Percentiles rank a stretch among this genome's conserved stretches.
Evolutionary conservation across 2,113 vertebrate species (phyloP).

Genomic region (Meriones unguiculatus): DNA sequence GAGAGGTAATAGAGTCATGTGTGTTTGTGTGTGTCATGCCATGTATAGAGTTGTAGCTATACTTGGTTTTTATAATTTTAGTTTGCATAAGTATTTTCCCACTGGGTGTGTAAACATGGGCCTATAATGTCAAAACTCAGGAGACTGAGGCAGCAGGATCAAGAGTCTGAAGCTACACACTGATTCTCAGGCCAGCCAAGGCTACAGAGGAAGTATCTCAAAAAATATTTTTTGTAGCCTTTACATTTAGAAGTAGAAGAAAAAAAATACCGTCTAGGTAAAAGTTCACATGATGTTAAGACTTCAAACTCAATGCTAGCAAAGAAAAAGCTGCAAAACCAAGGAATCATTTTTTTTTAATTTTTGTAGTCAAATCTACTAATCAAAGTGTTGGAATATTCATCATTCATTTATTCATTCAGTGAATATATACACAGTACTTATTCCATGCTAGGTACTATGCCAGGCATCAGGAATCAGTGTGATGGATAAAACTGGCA

Average conservation of each 20-base stretch:
- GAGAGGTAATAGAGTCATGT: background rate
- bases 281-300: background rate
- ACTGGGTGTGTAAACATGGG: accelerated
- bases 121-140: background rate
- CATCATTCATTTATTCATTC: background rate
- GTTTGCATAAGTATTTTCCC: background rate
- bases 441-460: background rate
- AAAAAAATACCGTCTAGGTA: background rate
- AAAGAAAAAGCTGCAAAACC: background rate
- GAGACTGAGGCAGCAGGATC: background rate
- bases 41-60: background rate
- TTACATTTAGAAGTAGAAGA: background rate
- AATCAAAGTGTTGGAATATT: background rate
- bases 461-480: background rate
- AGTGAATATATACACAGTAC: background rate
- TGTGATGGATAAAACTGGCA: background rate
- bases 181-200: background rate
- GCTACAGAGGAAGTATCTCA: background rate
- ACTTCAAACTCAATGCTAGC: background rate
- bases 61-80: background rate
- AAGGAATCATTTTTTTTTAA: background rate
- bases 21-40: background rate
- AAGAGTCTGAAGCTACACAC: background rate
- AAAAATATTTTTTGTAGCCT: background rate
- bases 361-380: background rate